phyloP scores from a whole-genome alignment of 1,140 invertebrate genomes.

The Acarapis woodi region DNA sequence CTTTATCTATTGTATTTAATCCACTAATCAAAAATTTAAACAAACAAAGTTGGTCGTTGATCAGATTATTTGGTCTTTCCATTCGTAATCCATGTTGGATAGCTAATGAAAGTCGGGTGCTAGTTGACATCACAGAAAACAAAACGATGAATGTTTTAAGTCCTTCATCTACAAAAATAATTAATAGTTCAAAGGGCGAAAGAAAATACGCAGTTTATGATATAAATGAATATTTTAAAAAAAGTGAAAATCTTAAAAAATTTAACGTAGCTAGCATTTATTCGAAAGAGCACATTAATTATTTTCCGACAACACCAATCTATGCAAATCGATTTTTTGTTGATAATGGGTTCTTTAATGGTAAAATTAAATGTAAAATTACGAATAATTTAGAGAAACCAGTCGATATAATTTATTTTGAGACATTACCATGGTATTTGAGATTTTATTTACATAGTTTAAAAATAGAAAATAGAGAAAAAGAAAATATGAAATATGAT shows the following conservation, averaged over 20 bases:
- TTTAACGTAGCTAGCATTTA: slow-evolving; percentile 35
- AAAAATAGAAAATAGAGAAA: slow-evolving; percentile 25
- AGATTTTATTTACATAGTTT: slow-evolving; percentile 69
- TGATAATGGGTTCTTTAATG: slow-evolving; percentile 39
- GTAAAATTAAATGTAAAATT: slow-evolving; percentile 29
- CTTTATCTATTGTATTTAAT: slow-evolving; percentile 59
- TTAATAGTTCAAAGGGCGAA: neutral
- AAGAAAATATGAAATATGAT: slow-evolving; percentile 29
- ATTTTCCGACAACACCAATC: slow-evolving; percentile 26
- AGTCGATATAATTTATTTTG: slow-evolving; percentile 22
- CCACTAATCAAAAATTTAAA: slow-evolving; percentile 16
- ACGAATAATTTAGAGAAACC: slow-evolving; percentile 16
- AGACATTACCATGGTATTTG: slow-evolving; percentile 59
- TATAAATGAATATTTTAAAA: slow-evolving; percentile 1
- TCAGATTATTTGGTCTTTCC: slow-evolving; percentile 52
- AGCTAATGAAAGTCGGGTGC: slow-evolving; percentile 40
- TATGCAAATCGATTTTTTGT: slow-evolving; percentile 45
- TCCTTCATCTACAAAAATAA: slow-evolving; percentile 2
- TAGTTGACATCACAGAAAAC: slow-evolving; percentile 39
- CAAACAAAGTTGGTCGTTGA: slow-evolving; percentile 37
- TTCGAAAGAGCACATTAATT: slow-evolving; percentile 18
- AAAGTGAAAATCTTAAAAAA: slow-evolving; percentile 1
- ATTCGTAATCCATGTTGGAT: slow-evolving; percentile 44
- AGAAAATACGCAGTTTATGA: slow-evolving; percentile 9
- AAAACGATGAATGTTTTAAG: slow-evolving; percentile 12